These are phyloP conservation scores for Aphidius gifuensis DNA, from an alignment of 1,140 invertebrate species.

Conservation along the genomic window DNA sequence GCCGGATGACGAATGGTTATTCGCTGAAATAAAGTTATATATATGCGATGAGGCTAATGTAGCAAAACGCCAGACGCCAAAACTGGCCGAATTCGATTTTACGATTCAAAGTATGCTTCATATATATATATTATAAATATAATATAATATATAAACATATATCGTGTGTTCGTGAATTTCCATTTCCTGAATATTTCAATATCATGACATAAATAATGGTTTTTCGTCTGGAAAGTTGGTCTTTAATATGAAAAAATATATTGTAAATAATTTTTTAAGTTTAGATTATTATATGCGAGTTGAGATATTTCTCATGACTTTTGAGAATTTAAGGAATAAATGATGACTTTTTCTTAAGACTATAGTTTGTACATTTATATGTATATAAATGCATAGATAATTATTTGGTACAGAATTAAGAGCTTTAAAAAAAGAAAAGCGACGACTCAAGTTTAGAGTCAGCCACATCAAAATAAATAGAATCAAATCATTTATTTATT, in stretches of 20 bases:
- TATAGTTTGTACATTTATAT: no score
- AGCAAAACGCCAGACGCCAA: conserved; percentile 42
- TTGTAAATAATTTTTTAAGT: no score
- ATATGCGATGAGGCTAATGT: conserved; percentile 45
- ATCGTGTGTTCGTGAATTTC: not conserved
- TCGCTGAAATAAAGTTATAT: conserved; percentile 47
- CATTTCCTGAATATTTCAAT: not conserved
- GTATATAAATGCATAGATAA: no score
- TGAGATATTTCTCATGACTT: no score
- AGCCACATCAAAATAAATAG: no score
- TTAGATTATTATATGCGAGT: no score
- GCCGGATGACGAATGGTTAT: conserved; percentile 48
- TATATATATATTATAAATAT: conserved; percentile 1
- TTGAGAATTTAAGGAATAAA: no score
- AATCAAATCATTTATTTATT: no score
- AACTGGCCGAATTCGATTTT: conserved; percentile 43
- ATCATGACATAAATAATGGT: conserved; percentile 11
- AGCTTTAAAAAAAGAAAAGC: no score
- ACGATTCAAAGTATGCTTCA: not conserved
- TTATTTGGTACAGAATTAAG: no score
- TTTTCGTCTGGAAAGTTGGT: not conserved
- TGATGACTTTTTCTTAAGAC: no score
- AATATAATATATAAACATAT: not conserved
- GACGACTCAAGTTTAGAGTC: no score
- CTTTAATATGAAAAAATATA: not conserved